phyloP scores from a whole-genome alignment of 1,140 invertebrate genomes.

The Thrips palmi region DNA sequence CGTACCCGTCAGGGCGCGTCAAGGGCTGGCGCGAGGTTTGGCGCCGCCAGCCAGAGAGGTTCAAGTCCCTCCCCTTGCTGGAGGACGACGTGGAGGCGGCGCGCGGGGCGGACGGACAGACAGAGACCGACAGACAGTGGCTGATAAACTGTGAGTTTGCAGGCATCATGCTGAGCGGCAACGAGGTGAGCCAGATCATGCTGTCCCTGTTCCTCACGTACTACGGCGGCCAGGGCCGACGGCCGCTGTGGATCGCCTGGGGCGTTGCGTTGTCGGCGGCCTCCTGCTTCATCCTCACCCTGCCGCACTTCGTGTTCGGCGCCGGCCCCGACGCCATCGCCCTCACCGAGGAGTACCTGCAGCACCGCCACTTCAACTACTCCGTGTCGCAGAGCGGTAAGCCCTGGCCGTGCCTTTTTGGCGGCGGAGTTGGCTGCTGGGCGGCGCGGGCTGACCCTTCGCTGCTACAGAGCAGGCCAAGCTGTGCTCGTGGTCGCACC shows the following conservation, averaged over 20 bases:
- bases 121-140: too few species aligned
- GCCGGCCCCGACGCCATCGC: constrained; percentile 30
- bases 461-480: constrained; percentile 12
- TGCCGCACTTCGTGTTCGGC: constrained; percentile 50
- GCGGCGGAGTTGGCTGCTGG: too few species aligned
- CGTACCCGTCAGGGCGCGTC: too few species aligned
- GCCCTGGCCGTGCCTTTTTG: too few species aligned
- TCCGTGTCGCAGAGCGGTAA: too few species aligned
- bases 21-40: too few species aligned
- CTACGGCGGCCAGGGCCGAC: constrained; percentile 34
- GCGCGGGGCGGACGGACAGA: too few species aligned
- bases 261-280: constrained; percentile 39
- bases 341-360: constrained; percentile 26
- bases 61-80: too few species aligned
- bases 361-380: background rate
- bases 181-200: constrained; percentile 49
- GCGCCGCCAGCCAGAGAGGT: too few species aligned
- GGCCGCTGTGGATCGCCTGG: constrained; percentile 42
- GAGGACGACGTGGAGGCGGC: too few species aligned
- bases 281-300: constrained; percentile 39
- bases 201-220: constrained; percentile 36
- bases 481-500: too few species aligned
- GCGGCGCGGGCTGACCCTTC: too few species aligned
- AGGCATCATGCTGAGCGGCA: constrained; percentile 49
- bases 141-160: constrained; percentile 16